Conservation (phyloP, 1,140 invertebrate genomes). For the Schlechtendalia chinensis region DNA sequence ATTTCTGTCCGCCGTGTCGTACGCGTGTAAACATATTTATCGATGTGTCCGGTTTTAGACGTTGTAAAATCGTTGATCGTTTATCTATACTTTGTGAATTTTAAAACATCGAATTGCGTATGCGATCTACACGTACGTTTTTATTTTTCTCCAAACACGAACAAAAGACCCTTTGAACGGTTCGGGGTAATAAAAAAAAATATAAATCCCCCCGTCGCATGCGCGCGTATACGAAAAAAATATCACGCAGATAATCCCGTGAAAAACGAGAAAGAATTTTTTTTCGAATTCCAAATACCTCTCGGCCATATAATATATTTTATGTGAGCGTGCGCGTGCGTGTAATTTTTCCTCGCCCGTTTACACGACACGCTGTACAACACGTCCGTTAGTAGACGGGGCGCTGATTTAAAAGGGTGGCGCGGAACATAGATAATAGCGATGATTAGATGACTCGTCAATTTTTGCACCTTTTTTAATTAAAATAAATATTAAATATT, state of each 20-base stretch:
- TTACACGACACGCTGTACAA: neutral
- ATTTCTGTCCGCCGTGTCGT: too few species aligned
- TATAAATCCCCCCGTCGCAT: neutral
- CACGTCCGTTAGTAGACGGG: constrained; percentile 4
- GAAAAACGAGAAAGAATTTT: neutral
- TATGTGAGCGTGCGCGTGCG: too few species aligned
- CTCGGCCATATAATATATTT: constrained; percentile 4
- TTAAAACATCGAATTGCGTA: too few species aligned
- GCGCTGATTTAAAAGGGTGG: constrained; percentile 39
- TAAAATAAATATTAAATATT: too few species aligned
- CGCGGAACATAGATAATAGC: constrained; percentile 18
- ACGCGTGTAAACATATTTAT: too few species aligned
- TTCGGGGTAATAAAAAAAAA: neutral
- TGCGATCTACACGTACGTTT: too few species aligned
- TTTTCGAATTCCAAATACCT: neutral
- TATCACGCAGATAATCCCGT: constrained; percentile 5
- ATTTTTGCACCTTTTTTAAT: constrained; percentile 49
- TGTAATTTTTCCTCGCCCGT: neutral
- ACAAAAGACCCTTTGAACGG: too few species aligned
- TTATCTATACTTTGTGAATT: too few species aligned
- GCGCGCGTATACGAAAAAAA: neutral
- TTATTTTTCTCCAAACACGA: too few species aligned
- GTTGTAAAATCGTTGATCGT: too few species aligned
- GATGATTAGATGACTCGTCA: constrained; percentile 46
- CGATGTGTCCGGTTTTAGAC: too few species aligned